Conservation (phyloP, 1,140 invertebrate genomes). For the Bactericera cockerelli region DNA sequence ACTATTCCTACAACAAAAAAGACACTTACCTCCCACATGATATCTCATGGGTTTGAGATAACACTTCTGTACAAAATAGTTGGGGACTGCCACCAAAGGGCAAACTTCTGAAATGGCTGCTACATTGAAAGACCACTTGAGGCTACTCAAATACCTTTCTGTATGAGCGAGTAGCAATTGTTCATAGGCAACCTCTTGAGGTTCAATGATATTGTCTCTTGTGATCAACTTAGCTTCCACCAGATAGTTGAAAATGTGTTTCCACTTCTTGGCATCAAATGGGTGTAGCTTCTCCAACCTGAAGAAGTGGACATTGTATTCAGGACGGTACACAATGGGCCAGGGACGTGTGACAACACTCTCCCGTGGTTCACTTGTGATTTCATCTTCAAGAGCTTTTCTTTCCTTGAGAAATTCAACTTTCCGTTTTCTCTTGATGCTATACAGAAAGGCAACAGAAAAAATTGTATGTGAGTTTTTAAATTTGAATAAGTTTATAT, state of each 20-base stretch:
- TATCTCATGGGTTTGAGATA: constrained; percentile 61
- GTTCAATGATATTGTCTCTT: constrained; percentile 38
- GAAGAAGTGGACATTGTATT: constrained; percentile 68
- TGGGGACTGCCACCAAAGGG: constrained; percentile 53
- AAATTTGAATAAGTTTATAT: too few species aligned
- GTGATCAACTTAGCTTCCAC: constrained; percentile 36
- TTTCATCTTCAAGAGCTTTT: constrained; percentile 3
- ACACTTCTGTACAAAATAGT: constrained; percentile 54
- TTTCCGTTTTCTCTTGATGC: constrained; percentile 5
- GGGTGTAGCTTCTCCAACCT: constrained; percentile 70
- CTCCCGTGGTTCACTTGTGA: background rate
- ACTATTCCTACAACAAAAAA: too few species aligned
- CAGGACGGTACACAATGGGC: constrained; percentile 57
- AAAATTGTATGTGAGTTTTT: too few species aligned
- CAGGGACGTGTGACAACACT: constrained; percentile 28
- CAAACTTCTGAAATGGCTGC: constrained; percentile 64
- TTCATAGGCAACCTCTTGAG: constrained; percentile 47
- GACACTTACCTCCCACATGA: constrained; percentile 7
- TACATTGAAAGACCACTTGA: constrained; percentile 60
- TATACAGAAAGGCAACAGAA: too few species aligned
- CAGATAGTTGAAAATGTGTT: constrained; percentile 48
- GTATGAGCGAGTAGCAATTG: constrained; percentile 58
- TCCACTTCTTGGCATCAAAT: constrained; percentile 80
- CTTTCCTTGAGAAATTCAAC: constrained; percentile 4
- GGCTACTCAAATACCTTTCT: constrained; percentile 48